Evolutionary conservation across 2,113 vertebrate genomes (phyloP), one percentile per base, ranked within the genome.

Genomic region (Peucedramus taeniatus): DNA sequence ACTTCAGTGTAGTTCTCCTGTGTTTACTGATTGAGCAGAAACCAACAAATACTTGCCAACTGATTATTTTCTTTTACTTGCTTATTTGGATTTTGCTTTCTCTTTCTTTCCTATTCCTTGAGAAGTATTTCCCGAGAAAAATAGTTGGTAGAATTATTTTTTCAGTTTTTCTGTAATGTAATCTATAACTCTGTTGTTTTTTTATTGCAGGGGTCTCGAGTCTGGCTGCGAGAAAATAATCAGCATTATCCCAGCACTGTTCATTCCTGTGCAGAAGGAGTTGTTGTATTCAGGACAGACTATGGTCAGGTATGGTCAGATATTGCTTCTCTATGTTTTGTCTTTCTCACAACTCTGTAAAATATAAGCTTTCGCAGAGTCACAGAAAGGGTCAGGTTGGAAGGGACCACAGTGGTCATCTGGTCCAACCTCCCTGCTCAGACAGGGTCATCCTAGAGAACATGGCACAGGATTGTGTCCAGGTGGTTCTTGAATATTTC

Each of bases 171-270:
- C 39, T 64, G 2, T 40, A 54, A 39, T 49, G 26, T 28, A 30
- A 39, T 30, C 6, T 68, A 1, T 94, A 87, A 91, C 31, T 68
- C 5, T 94, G 11, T 8, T 84, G 90, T 35, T 3, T 86, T 39
- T 96, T 77, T 97, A 22, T 95, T 97, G 24, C 97, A 99, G 99
- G 99, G 99, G 12, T 97, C 98, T 39, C 98, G 98, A 18, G 99
- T 99, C 88, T 99, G 99, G 99, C 94, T 99, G 84, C 97, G 98
- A 97, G 99, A 99, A 97, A 99, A 99, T 71, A 98, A 98, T 47
- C 99, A 99, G 96, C 98, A 98, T 93, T 98, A 99, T 72, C 99
- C 99, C 90, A 98, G 99, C 94, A 99, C 98, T 17, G 99, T 99
- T 82, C 98, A 98, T 83, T 99, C 99, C 60, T 99, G 99, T 88